Evolutionary conservation across 2,113 vertebrate species (phyloP), one percentile per base, ranked within the genome.

Genomic region (Rutilus rutilus): DNA sequence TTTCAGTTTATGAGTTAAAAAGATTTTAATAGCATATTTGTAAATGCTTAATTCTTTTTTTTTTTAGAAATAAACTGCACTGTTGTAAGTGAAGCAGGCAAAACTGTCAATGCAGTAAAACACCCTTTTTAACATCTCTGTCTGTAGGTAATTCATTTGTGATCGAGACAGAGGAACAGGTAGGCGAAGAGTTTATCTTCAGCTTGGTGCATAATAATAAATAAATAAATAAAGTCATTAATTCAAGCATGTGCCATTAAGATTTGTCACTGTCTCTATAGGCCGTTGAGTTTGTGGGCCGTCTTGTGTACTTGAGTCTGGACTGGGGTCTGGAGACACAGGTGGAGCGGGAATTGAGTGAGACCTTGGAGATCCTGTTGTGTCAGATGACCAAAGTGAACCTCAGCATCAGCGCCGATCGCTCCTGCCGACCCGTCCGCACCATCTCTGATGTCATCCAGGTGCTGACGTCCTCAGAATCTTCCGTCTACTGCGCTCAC

Each of bases 251-350:
- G 21, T 39, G 33, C 14, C 25, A 3, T 54, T 54, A 4, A 15
- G 4, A 50, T 15, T 5, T 74, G 9, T 23, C 3, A 2, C 8
- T n/a, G 36, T 84, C 14, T 25, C 19, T 19, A 9, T 78, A 96
- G 95, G 76, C 94, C n/a, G 77, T 93, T 36, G 92, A 95, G 76
- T 84, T 84, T 39, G 73, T 96, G 65, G 95, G 94, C 79, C 27
- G 91, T 77, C 87, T 92, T 8, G 90, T 96, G 82, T 96, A 95
- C 86, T 89, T 91, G 73, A 94, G 93, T 73, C 90, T 96, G 88
- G 95, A 96, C 84, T 96, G 95, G 95, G 95, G 95, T 73, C 92
- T 96, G 0, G 78, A 88, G 59, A 92, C 87, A 27, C 85, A 94
- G 39, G 23, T 89, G 8, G 95, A 96, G 85, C 87, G 95, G 27